Percentiles rank a stretch among this genome's conserved stretches.
Conservation (phyloP, 37 sponge, comb jelly and placozoan species). For the Haliclona indistincta region DNA sequence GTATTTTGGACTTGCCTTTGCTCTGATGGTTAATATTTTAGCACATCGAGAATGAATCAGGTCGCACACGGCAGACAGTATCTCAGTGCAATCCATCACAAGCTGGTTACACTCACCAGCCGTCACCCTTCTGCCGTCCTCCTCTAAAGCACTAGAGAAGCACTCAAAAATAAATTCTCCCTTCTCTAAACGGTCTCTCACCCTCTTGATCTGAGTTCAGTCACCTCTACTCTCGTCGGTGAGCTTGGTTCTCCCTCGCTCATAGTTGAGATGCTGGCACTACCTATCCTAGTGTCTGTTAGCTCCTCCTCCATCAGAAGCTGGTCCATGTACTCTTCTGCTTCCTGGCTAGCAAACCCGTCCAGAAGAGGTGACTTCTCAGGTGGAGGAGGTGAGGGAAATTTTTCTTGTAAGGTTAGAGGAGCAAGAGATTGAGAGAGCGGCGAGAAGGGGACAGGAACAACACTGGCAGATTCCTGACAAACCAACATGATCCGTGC, state of each 20-base stretch:
- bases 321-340: constrained; percentile 60
- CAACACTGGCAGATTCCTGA: constrained; percentile 23
- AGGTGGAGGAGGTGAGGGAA: neutral
- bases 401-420: neutral
- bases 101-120: constrained; percentile 26
- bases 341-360: constrained; percentile 36
- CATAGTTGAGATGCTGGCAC: too few relatives aligned
- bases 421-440: neutral
- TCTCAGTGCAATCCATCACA: constrained; percentile 52
- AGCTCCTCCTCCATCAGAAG: constrained; percentile 76
- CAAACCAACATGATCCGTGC: constrained; percentile 39
- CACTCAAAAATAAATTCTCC: neutral
- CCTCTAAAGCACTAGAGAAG: neutral
- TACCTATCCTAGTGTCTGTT: constrained; percentile 46
- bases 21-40: constrained; percentile 75
- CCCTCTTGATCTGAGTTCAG: neutral
- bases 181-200: neutral
- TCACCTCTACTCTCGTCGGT: neutral
- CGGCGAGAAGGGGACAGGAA: neutral
- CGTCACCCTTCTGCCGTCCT: neutral
- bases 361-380: neutral
- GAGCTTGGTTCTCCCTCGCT: neutral
- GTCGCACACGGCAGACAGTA: constrained; percentile 70
- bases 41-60: constrained; percentile 84
- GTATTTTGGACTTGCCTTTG: constrained; percentile 47